Evolutionary conservation across 1,140 invertebrate genomes (phyloP).

Genomic region (Drosophila nigromelanica): DNA sequence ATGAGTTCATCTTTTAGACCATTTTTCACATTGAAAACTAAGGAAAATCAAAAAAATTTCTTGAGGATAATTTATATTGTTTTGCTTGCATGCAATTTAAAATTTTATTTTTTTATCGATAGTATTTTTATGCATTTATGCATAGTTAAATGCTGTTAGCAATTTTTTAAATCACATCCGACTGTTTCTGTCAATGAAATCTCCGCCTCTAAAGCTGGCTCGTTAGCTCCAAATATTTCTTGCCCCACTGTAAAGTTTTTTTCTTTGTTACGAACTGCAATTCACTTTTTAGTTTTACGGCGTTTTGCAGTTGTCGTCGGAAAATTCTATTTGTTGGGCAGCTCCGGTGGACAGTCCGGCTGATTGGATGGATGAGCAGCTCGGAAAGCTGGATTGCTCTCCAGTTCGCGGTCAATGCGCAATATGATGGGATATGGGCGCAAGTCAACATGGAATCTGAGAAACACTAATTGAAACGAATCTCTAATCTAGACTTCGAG

Average conservation of each 20-base stretch:
- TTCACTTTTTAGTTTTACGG: conserved; percentile 81
- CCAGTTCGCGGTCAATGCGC: conserved; percentile 93
- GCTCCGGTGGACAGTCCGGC: conserved; percentile 95
- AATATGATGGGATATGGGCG: conserved; percentile 94
- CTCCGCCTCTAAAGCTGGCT: conserved; percentile 24
- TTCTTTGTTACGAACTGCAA: conserved; percentile 73
- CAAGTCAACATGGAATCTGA: conserved; percentile 94
- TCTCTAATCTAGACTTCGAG: background rate
- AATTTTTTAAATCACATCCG: conserved; percentile 78
- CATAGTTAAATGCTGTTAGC: conserved; percentile 82
- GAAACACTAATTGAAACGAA: background rate
- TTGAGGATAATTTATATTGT: conserved; percentile 55
- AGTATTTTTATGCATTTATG: conserved; percentile 79
- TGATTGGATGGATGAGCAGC: conserved; percentile 94
- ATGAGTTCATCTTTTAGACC: conserved; percentile 74
- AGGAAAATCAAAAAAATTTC: conserved; percentile 45
- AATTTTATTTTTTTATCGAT: conserved; percentile 52
- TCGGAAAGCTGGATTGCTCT: conserved; percentile 94
- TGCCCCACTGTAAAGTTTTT: conserved; percentile 35
- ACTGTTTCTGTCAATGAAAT: conserved; percentile 71
- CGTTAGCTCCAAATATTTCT: conserved; percentile 11
- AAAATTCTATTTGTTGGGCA: conserved; percentile 88
- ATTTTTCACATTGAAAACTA: conserved; percentile 73
- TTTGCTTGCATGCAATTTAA: conserved; percentile 38
- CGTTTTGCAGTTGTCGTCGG: conserved; percentile 83